Conservation (phyloP, 2,797 vertebrate genomes). For the Enteromius trimaculatus region DNA sequence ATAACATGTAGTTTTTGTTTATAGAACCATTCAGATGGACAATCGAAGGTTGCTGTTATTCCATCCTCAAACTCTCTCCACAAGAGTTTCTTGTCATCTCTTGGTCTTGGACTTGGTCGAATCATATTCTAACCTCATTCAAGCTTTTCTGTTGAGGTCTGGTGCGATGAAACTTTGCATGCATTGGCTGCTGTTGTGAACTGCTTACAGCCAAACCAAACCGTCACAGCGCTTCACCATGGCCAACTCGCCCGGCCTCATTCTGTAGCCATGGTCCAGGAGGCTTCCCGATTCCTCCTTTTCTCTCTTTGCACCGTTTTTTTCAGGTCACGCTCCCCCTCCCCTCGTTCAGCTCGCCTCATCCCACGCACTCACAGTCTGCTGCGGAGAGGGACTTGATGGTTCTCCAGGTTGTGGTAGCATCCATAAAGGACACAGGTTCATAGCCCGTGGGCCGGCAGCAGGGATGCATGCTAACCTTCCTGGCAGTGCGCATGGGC, state of each 20-base stretch:
- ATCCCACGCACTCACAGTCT: constrained; percentile 91
- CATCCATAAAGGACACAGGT: constrained; percentile 92
- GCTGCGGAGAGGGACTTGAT: constrained; percentile 89
- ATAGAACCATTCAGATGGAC: constrained; percentile 23
- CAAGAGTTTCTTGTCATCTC: constrained; percentile 10
- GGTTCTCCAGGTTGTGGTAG: constrained; percentile 88
- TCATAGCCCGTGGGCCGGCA: constrained; percentile 91
- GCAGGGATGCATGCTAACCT: constrained; percentile 86
- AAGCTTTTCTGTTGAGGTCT: constrained; percentile 28
- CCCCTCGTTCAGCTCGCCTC: constrained; percentile 62
- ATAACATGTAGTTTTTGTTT: constrained; percentile 41
- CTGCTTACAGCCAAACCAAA: constrained; percentile 24
- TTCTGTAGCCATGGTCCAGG: constrained; percentile 19
- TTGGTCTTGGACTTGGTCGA: not conserved
- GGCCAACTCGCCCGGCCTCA: constrained; percentile 18
- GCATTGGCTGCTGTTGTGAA: constrained; percentile 30
- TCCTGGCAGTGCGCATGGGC: constrained; percentile 68
- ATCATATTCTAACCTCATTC: constrained; percentile 8
- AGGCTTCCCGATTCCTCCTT: constrained; percentile 23
- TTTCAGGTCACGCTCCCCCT: constrained; percentile 5
- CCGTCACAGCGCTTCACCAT: constrained; percentile 7
- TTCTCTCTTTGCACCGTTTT: not conserved
- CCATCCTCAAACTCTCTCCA: constrained; percentile 5
- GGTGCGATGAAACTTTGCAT: constrained; percentile 4
- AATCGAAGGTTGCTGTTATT: constrained; percentile 25